Base-by-base conservation (phyloP, 2,888 invertebrate genomes). In the Pyrrhosoma nymphula region DNA sequence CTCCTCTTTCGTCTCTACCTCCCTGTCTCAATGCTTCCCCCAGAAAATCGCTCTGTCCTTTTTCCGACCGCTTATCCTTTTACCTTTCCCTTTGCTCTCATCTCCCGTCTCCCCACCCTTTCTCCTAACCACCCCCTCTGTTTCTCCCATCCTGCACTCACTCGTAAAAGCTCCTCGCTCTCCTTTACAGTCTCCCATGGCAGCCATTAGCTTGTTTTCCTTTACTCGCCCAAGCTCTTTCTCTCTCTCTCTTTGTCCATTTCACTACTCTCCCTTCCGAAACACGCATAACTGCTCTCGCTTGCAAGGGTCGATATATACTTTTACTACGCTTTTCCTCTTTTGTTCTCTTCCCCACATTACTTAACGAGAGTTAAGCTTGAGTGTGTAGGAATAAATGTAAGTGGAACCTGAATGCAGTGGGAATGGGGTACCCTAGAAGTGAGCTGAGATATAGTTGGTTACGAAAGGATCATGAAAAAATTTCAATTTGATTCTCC, bases 181-280 rank as follows among this genome's bases (percentile, higher is more conserved):
- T 39, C 39, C 39, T 63, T 63, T 39, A 60, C 60, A 63, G 23
- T 63, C 60, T 91, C 91, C 63, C 91, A 39, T 55, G 75, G 69
- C 26, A n/a, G 75, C 75, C 47, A 75, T 93, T 69, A 93, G n/a
- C 30, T 60, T n/a, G 26, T 89, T 89, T 89, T 47, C 89, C 56
- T 26, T n/a, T 55, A 23, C 35, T 14, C 14, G 47, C 47, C 47
- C 47, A 47, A 47, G 4, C 47, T 47, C 89, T 39, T 10, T n/a
- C 89, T 1, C 35, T 14, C 14, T 8, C 82, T 60, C 60, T 60
- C 60, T 60, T 12, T 20, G 60, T 60, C 60, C 60, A 60, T 60
- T 60, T 60, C 18, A 60, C 20, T 82, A 14, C 16, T 82, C 69
- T 10, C 69, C 69, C 69, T 35, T 14, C 35, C 82, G 35, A 82